Conservation (phyloP, 2,888 invertebrate genomes). For the Drosophila prolongata region DNA sequence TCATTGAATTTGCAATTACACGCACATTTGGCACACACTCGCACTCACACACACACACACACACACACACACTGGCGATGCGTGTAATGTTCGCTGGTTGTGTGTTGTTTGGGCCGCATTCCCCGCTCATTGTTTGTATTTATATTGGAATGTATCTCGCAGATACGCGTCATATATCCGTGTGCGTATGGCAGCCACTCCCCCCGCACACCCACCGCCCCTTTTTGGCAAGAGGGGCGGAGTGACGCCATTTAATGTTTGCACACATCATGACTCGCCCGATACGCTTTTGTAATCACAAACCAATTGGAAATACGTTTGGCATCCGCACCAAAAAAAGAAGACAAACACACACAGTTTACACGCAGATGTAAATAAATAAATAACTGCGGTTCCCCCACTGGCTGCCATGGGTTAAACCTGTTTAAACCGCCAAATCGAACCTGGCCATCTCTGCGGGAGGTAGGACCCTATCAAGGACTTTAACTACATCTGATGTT, state of each 20-base stretch:
- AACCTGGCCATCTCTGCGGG: conserved; percentile 25
- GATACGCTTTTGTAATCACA: conserved; percentile 82
- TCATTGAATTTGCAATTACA: conserved; percentile 83
- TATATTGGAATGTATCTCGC: conserved; percentile 71
- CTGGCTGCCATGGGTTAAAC: conserved; percentile 24
- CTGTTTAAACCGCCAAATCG: conserved; percentile 32
- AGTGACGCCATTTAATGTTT: conserved; percentile 80
- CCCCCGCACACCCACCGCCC: conserved; percentile 1
- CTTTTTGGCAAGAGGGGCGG: conserved; percentile 24
- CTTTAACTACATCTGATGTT: conserved; percentile 4
- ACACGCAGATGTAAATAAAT: conserved; percentile 46
- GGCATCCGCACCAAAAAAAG: conserved; percentile 35
- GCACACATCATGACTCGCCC: conserved; percentile 81
- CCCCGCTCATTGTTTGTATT: conserved; percentile 47
- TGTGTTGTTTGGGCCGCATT: conserved; percentile 10
- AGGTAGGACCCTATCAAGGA: conserved; percentile 22
- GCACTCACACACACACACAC: conserved; percentile 26
- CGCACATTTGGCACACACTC: conserved; percentile 76
- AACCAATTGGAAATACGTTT: conserved; percentile 74
- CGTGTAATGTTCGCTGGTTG: conserved; percentile 70
- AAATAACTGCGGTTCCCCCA: conserved; percentile 37
- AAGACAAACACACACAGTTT: conserved; percentile 25
- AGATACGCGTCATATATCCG: conserved; percentile 78
- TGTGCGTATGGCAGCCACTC: conserved; percentile 55
- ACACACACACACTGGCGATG: conserved; percentile 45